Evolutionary conservation across 2,888 invertebrate genomes (phyloP), one percentile per base, ranked within the genome.

Genomic region (Adineta ricciae): DNA sequence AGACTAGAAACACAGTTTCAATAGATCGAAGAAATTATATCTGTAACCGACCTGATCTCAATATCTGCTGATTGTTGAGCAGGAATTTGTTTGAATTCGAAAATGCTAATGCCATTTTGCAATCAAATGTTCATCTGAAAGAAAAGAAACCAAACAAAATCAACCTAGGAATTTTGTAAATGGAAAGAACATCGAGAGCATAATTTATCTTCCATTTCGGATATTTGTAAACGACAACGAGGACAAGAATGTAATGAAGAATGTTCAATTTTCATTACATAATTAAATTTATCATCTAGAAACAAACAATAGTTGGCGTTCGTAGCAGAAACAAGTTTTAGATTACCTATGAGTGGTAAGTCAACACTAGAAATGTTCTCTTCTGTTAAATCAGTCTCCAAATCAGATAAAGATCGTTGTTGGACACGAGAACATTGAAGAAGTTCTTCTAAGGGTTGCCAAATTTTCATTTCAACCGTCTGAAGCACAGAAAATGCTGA

Each of bases 201-300:
- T 78, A 78, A 41, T 41, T 78, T 2, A 19, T 78, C 32, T 38
- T 78, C 78, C 8, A 24, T 38, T n/a, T 41, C 41, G 9, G 78
- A 78, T 78, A n/a, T 41, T n/a, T 41, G 41, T 41, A 78, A 41
- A 78, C 78, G 78, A 78, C 78, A 78, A 41, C 78, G 78, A 41
- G 78, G 78, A 41, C 78, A 78, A 24, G 38, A 41, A 78, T 78
- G 24, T 11, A 78, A 78, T 24, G 78, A n/a, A n/a, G 41, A 24
- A 41, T 41, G 41, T 41, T 78, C 21, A 41, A 78, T 24, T 78
- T 78, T 78, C 78, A 78, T 41, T 24, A 78, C 14, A 78, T 78
- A 78, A 78, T 41, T 78, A n/a, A 78, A 78, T 7, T 38, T 38
- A n/a, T 78, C 41, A 78, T 78, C 78, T 78, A 41, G 41, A 78